Base-by-base conservation (phyloP, 1,140 invertebrate species). In the Drosophila trapezifrons region DNA sequence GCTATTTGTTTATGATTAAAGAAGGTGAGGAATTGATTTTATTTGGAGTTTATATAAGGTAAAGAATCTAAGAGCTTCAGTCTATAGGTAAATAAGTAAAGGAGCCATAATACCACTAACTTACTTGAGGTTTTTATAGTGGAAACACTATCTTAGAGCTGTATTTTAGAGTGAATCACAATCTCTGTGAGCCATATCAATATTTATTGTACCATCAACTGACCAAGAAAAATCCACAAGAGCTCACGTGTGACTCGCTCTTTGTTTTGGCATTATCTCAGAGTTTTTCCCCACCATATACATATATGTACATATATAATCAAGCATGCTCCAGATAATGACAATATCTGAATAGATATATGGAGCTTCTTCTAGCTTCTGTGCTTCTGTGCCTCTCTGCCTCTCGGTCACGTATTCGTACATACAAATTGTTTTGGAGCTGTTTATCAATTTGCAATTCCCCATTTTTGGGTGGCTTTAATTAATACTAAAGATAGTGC, bases 391-490 rank as follows among this genome's bases (percentile, higher is more conserved):
- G 27, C 25, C 6, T 2, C 9, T 32, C 29, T 75, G 35, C 38
- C 52, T 52, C 51, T 42, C 55, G 37, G 54, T 49, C 58, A 76
- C 62, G 64, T 85, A 63, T 49, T 54, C 43, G 54, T 56, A 45
- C 69, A 72, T 65, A 78, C 75, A 71, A 87, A 59, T 78, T 76
- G 65, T 66, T 82, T 78, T 66, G 57, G 45, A 52, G 59, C 52
- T 63, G 70, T 80, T 84, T 87, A 86, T 86, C 83, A 86, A 87
- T 86, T 86, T 87, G 83, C 70, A 79, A 83, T 86, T 86, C 78
- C 82, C 82, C 69, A 70, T 87, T 86, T 87, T 63, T 54, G 51
- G 82, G 77, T 56, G 54, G 42, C 86, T 86, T 86, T 86, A 86
- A 86, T 86, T 86, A 86, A 86, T 76, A 87, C 83, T 83, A 76